These are phyloP conservation scores for Galeruca laticollis DNA, from an alignment of 2,888 invertebrate species.

Conservation along the genomic window DNA sequence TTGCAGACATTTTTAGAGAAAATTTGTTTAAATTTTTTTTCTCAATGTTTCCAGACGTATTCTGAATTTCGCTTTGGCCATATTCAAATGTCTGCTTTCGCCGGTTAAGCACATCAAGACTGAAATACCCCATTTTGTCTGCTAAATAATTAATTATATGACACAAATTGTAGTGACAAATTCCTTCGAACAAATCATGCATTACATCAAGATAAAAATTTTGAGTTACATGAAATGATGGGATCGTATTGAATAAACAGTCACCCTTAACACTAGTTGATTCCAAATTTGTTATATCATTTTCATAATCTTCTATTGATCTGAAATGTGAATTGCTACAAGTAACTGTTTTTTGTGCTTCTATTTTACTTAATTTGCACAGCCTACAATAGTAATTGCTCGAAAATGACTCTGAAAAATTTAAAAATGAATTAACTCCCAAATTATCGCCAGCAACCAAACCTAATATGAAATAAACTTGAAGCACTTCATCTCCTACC, in stretches of 20 bases:
- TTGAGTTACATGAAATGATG: conserved; percentile 46
- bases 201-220: conserved; percentile 44
- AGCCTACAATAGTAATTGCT: conserved; percentile 43
- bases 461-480: conserved; percentile 42
- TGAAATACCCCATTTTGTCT: conserved; percentile 42
- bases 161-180: too few relatives aligned
- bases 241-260: conserved; percentile 43
- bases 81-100: too few relatives aligned
- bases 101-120: conserved; percentile 47
- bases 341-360: conserved; percentile 20
- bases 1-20: too few relatives aligned
- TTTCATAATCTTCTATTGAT: conserved; percentile 38
- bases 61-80: conserved; percentile 47
- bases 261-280: conserved; percentile 41
- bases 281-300: conserved; percentile 30
- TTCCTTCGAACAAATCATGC: too few relatives aligned
- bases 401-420: conserved; percentile 44
- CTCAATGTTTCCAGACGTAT: conserved; percentile 44
- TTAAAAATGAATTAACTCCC: conserved; percentile 44
- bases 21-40: conserved; percentile 33
- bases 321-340: conserved; percentile 35
- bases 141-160: conserved; percentile 47
- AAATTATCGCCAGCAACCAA: conserved; percentile 47
- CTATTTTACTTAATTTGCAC: conserved; percentile 39
- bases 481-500: conserved; percentile 15